Evolutionary conservation across 2,888 invertebrate species (phyloP), one percentile per base, ranked within the genome.

Genomic region (Polydrusus tereticollis): DNA sequence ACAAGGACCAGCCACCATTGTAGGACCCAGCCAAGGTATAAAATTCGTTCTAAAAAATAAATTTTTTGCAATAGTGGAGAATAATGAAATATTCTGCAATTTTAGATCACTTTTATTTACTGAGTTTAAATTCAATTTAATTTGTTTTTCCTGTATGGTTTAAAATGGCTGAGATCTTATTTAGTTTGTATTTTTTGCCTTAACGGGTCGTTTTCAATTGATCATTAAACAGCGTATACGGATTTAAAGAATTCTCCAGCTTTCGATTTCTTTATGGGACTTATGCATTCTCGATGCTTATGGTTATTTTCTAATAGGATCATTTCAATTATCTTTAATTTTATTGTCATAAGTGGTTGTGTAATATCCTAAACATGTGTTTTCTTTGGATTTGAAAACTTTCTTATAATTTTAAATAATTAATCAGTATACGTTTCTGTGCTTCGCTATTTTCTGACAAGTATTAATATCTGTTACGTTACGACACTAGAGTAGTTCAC

Each of bases 11-110:
- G 74, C 74, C 45, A 55, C 50, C 60, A 72, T 72, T 43, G 72
- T 74, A 63, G 76, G 74, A 72, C 74, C 74, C 45, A 76, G 77
- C 69, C 76, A 75, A 69, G 75, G 75, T 74, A 68, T 21, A n/a
- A 38, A 57, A n/a, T n/a, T n/a, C n/a, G n/a, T n/a, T n/a, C n/a
- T n/a, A n/a, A n/a, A n/a, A n/a, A n/a, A n/a, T n/a, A n/a, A n/a
- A n/a, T n/a, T n/a, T n/a, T n/a, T n/a, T n/a, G n/a, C n/a, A n/a
- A n/a, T n/a, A n/a, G n/a, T n/a, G n/a, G n/a, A n/a, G n/a, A n/a
- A n/a, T n/a, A n/a, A n/a, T n/a, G n/a, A n/a, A n/a, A n/a, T n/a
- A n/a, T n/a, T n/a, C n/a, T n/a, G n/a, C n/a, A n/a, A n/a, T n/a
- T n/a, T n/a, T n/a, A n/a, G n/a, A n/a, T n/a, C n/a, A n/a, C n/a